Evolutionary conservation across 1,140 invertebrate genomes (phyloP), one percentile per base, ranked within the genome.

Genomic region (Drosophila aff.): DNA sequence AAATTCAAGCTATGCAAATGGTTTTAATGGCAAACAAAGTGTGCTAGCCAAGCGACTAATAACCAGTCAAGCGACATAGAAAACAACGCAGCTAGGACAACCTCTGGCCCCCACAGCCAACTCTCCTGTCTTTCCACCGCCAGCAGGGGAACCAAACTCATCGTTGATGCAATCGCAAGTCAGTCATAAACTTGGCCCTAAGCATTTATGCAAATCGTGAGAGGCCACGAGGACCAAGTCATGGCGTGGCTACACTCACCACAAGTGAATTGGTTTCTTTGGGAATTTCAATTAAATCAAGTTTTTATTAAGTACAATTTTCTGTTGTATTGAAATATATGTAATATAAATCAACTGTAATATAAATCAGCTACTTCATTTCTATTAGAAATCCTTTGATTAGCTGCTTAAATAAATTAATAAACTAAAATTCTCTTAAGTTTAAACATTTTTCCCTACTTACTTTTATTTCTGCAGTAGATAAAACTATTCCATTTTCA

Each of bases 1-100:
- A 78, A 73, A 85, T 78, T 71, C 67, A 69, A 77, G 74, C 78
- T 78, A 85, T 84, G 82, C 82, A 84, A 85, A 84, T 85, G 83
- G 71, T 81, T 85, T 81, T 81, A 84, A 85, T 85, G 74, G 74
- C 62, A 77, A 78, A 81, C 81, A 81, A 84, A 85, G 55, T 84
- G 67, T 31, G 77, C 78, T 71, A 74, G 64, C 62, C 57, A 23
- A 72, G 63, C 72, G 62, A 79, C 81, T 83, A 83, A 83, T 83
- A 80, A 83, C 81, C 76, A 49, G 55, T 60, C 75, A 55, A 77
- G 71, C 60, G 50, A 36, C 50, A 62, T 47, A 46, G 58, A 75
- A 57, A 67, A 55, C 72, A 68, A 36, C 26, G 40, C 41, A 44
- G 21, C 13, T 23, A 50, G n/a, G 7, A 59, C 23, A 38, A 68